Base-by-base conservation (phyloP, 2,797 vertebrate genomes). In the Buphagus erythrorhynchus region DNA sequence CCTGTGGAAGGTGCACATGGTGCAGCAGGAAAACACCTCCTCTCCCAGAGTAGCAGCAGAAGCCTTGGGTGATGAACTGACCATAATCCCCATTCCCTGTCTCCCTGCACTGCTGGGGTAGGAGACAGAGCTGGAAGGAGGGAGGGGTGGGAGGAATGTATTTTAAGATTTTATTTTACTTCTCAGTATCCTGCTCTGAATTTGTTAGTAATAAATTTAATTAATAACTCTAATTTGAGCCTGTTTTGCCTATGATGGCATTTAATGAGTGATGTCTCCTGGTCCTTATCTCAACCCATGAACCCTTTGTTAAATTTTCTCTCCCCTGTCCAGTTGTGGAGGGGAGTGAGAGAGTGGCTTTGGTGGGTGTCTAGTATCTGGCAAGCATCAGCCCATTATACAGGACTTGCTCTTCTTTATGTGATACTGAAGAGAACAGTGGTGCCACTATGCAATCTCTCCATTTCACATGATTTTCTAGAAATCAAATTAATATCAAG, bases 1-100 rank as follows among this genome's bases (percentile, higher is more conserved):
- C 7, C 22, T 0, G 0, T 33, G 7, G 29, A 12, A 68, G 8
- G 13, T n/a, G n/a, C n/a, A n/a, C 52, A 58, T 1, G 0, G 29
- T 18, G 42, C 25, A 68, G 25, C 36, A 5, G 31, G 16, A 8
- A 15, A 49, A 13, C 0, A 0, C 3, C 13, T 68, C 36, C 24
- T 19, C 16, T 4, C 15, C 15, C 25, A 29, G 25, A 49, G 24
- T 5, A 67, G 12, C 0, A 4, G 10, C 12, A 58, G 16, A 58
- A 68, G 3, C 6, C 2, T 6, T 1, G 1, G 63, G 6, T 49
- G 63, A 29, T 35, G 31, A 42, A 49, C 4, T 8, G 31, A 24
- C 52, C 43, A 29, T 22, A 46, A 38, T 0, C 11, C 8, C 3
- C 11, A n/a, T 14, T 57, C 28, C 28, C 29, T 28, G 12, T 40